Evolutionary conservation across 2,888 invertebrate species (phyloP).

Genomic region (Gari tellinella): DNA sequence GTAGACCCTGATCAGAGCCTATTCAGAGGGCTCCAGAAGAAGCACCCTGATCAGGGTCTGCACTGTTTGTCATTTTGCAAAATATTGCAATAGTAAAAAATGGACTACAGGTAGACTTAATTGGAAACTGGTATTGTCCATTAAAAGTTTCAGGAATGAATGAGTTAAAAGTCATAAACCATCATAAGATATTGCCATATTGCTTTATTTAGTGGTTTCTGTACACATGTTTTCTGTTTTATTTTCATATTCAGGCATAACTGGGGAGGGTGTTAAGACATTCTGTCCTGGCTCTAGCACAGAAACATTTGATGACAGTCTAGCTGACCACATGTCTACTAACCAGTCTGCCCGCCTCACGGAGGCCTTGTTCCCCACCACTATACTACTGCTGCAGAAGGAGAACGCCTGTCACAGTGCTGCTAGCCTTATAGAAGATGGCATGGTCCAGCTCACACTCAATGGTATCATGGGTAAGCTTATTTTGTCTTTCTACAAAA

Average conservation of each 20-base stretch:
- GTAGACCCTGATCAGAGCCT: no score
- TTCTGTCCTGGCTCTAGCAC: conserved; percentile 69
- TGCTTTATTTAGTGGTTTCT: not conserved
- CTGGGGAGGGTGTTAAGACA: conserved; percentile 40
- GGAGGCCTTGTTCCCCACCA: conserved; percentile 68
- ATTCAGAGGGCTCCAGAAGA: no score
- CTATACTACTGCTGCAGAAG: conserved; percentile 76
- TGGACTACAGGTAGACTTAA: no score
- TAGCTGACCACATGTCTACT: conserved; percentile 47
- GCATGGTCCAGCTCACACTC: conserved; percentile 80
- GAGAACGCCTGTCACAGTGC: conserved; percentile 80
- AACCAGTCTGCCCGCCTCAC: conserved; percentile 42
- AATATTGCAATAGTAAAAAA: no score
- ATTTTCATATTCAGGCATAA: conserved; percentile 58
- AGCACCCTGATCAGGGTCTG: no score
- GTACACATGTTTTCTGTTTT: not conserved
- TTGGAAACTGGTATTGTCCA: no score
- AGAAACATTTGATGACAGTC: conserved; percentile 40
- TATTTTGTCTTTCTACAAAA: no score
- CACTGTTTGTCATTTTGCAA: no score
- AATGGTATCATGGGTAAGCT: conserved; percentile 74
- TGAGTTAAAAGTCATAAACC: no score
- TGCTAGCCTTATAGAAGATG: conserved; percentile 78
- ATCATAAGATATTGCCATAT: no score
- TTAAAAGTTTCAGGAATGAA: no score